These are phyloP conservation scores for Pristiophorus japonicus DNA, from an alignment of 2,113 vertebrate genomes.

Conservation along the genomic window DNA sequence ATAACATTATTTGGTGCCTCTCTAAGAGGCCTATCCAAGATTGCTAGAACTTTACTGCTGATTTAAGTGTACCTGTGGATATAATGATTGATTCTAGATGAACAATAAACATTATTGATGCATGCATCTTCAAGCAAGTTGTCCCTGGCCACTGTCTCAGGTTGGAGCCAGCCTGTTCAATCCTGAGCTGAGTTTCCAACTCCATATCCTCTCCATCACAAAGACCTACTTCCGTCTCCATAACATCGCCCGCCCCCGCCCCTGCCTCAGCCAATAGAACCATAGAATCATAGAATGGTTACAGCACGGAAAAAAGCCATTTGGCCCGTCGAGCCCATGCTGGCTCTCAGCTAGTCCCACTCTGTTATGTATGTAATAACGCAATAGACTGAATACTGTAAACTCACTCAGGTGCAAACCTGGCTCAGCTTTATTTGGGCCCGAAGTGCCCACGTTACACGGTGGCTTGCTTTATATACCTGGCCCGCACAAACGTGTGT, in stretches of 20 bases:
- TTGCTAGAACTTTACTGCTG: background rate
- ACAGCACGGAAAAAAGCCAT: no score
- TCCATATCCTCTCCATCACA: background rate
- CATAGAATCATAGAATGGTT: no score
- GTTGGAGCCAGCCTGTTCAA: background rate
- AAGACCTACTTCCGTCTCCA: background rate
- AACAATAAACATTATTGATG: background rate
- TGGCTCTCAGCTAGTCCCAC: no score
- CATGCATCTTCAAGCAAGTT: background rate
- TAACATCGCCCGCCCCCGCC: background rate
- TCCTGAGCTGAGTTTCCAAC: background rate
- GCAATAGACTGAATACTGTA: no score
- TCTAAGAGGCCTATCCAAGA: background rate
- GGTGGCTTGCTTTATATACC: no score
- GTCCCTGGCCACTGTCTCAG: background rate
- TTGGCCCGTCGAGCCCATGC: no score
- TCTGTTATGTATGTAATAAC: no score
- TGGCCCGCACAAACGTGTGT: no score
- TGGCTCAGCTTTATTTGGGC: no score
- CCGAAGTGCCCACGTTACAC: no score
- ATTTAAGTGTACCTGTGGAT: background rate
- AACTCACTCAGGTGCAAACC: no score
- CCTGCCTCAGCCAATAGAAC: no score
- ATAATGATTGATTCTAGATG: background rate
- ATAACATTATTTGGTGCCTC: background rate